Percentiles rank a stretch among this genome's conserved stretches.
phyloP scores from a whole-genome alignment of 1,140 invertebrate genomes.

The Pinna nobilis region DNA sequence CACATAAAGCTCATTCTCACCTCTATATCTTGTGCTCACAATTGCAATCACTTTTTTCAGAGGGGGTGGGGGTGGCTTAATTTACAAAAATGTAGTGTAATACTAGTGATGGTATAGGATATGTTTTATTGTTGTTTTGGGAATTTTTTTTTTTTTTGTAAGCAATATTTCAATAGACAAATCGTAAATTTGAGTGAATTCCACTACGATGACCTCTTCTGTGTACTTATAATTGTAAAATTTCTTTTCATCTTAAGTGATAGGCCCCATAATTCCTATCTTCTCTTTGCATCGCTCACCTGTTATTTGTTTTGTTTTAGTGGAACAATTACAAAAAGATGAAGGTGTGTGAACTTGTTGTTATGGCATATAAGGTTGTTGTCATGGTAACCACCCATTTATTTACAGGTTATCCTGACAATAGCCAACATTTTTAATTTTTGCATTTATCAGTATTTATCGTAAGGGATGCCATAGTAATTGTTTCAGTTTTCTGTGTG shows the following conservation, averaged over 20 bases:
- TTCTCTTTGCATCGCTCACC: background rate
- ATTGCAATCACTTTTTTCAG: too few species aligned
- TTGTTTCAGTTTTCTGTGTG: too few species aligned
- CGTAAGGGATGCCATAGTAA: background rate
- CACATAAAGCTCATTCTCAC: too few species aligned
- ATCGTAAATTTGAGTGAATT: background rate
- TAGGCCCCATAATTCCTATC: background rate
- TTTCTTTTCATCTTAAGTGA: background rate
- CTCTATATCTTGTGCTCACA: too few species aligned
- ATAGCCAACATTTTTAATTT: too few species aligned
- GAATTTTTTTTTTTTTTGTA: background rate
- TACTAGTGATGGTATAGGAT: too few species aligned
- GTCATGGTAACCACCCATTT: background rate
- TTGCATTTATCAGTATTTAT: background rate
- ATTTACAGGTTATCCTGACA: too few species aligned
- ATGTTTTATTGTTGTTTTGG: background rate
- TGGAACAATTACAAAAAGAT: background rate
- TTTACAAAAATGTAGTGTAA: too few species aligned
- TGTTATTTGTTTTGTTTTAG: conserved; percentile 14
- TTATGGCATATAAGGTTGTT: background rate
- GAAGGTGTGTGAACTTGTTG: conserved; percentile 13
- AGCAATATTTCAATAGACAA: background rate
- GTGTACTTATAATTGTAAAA: background rate
- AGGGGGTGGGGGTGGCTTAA: too few species aligned
- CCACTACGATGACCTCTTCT: background rate